These are phyloP conservation scores for Linnaemya vulpina DNA, from an alignment of 2,888 invertebrate species.

Conservation along the genomic window DNA sequence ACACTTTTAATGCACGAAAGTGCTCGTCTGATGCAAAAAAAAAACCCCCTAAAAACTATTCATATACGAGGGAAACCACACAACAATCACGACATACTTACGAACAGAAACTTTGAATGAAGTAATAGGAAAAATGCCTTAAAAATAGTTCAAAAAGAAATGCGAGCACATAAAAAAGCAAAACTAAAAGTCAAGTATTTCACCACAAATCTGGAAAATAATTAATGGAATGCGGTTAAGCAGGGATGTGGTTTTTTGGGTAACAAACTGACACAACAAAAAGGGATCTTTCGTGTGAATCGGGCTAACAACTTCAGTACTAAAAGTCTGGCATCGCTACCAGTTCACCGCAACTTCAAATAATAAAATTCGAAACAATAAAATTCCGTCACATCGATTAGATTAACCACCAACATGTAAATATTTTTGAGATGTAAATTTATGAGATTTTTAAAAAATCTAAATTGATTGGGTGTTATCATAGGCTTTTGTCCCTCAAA, in stretches of 20 bases:
- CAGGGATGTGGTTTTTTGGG: neutral
- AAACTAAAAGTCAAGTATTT: neutral
- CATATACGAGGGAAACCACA: conserved; percentile 18
- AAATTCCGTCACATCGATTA: no score
- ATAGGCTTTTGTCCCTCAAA: no score
- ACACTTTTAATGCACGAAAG: conserved; percentile 68
- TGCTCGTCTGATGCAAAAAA: conserved; percentile 63
- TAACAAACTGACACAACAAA: neutral
- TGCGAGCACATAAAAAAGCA: neutral
- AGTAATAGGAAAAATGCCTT: conserved; percentile 35
- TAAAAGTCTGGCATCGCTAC: no score
- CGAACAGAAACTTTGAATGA: conserved; percentile 19
- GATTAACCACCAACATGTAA: no score
- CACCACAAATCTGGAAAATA: neutral
- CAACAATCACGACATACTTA: conserved; percentile 49
- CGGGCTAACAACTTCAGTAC: no score
- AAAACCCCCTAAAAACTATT: conserved; percentile 3
- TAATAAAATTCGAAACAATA: no score
- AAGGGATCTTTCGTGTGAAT: no score
- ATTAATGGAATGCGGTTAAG: neutral
- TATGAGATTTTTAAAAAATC: no score
- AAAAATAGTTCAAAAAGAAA: conserved; percentile 30
- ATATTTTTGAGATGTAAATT: no score
- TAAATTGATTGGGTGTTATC: no score
- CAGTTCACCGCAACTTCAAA: no score